These are phyloP conservation scores for Volucella bombylans DNA, from an alignment of 2,888 invertebrate species.

Conservation along the genomic window DNA sequence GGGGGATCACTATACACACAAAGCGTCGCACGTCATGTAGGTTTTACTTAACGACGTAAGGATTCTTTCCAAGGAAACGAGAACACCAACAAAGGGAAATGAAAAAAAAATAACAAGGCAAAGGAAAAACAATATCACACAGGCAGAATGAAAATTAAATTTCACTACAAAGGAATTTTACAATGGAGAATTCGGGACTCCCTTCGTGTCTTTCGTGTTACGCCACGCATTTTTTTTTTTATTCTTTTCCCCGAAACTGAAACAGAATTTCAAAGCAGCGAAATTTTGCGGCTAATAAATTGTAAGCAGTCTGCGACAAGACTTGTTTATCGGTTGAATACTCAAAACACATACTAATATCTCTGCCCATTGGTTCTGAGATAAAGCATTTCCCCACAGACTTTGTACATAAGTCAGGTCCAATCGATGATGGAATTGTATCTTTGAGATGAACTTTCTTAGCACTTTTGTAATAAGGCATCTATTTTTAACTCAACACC, in stretches of 20 bases:
- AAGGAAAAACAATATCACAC: background rate
- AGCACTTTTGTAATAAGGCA: background rate
- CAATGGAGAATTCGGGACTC: background rate
- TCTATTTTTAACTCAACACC: slow-evolving; percentile 9
- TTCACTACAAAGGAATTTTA: slow-evolving; percentile 31
- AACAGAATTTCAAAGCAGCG: slow-evolving; percentile 25
- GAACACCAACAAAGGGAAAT: background rate
- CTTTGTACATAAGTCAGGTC: background rate
- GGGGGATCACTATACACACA: slow-evolving; percentile 7
- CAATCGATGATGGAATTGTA: slow-evolving; percentile 1
- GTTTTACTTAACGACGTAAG: background rate
- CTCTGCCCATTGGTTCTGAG: background rate
- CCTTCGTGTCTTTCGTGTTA: slow-evolving; percentile 2
- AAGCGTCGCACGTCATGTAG: slow-evolving; percentile 7
- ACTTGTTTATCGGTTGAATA: background rate
- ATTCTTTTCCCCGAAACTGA: background rate
- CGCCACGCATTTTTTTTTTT: background rate
- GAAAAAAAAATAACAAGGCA: background rate
- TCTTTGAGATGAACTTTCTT: slow-evolving; percentile 3
- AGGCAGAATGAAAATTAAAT: slow-evolving; percentile 36
- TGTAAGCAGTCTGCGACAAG: slow-evolving; percentile 4
- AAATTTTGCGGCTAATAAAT: slow-evolving; percentile 37
- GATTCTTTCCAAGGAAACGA: background rate
- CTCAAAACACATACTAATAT: background rate
- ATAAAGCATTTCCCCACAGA: background rate